These are phyloP conservation scores for Sitta europaea DNA, from an alignment of 2,113 vertebrate genomes.

Conservation along the genomic window DNA sequence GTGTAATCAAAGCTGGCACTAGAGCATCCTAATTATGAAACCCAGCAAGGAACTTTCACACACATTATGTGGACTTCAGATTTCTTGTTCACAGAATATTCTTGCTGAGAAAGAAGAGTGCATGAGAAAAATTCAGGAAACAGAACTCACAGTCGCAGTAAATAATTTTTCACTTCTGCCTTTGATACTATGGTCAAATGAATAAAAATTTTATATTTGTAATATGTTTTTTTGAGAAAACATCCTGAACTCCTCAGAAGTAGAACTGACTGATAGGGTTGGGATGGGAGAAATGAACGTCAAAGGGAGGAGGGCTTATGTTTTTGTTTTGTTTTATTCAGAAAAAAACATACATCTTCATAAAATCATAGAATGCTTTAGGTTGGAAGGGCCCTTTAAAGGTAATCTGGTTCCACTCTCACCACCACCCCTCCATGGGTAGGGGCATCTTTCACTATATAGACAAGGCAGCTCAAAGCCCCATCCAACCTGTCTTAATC, in stretches of 20 bases:
- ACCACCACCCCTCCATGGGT: background rate
- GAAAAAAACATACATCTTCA: constrained; percentile 20
- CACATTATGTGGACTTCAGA: constrained; percentile 50
- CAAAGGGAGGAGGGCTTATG: background rate
- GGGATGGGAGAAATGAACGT: fast-evolving
- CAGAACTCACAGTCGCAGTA: background rate
- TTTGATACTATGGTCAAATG: background rate
- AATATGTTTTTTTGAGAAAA: background rate
- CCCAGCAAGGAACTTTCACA: constrained; percentile 60
- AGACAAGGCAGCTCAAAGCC: background rate
- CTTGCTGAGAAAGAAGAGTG: background rate
- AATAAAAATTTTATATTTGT: background rate
- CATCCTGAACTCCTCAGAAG: background rate
- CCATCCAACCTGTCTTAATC: background rate
- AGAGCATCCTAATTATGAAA: constrained; percentile 67
- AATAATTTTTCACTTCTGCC: background rate
- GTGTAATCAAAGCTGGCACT: constrained; percentile 56
- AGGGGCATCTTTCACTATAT: background rate
- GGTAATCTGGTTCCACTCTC: background rate
- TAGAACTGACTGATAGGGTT: background rate
- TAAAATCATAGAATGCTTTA: background rate
- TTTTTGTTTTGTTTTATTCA: background rate
- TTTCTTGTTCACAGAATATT: constrained; percentile 55
- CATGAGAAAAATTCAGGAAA: constrained; percentile 33
- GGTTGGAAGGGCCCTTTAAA: background rate